Evolutionary conservation across 2,888 invertebrate species (phyloP), one percentile per base, ranked within the genome.

Genomic region (Fabriciana adippe): DNA sequence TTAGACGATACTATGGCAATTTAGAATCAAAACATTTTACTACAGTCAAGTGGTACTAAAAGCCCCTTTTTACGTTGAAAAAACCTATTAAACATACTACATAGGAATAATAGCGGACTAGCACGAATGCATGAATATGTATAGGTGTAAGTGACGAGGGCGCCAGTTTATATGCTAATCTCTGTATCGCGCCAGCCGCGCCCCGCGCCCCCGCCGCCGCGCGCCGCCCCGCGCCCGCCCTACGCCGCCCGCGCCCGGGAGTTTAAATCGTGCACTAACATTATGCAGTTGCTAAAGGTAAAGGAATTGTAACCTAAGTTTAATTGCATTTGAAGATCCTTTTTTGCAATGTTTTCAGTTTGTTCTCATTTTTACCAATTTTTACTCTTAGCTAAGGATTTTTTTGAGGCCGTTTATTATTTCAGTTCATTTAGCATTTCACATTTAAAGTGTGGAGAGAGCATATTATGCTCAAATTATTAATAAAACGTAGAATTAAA

Each of bases 151-250:
- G 59, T 65, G 59, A 53, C 57, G 65, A 41, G 18, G 41, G 57
- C 65, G 45, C 57, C 57, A 47, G 50, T 59, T 64, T 56, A 56
- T 64, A 65, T 65, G 65, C 65, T 65, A 65, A 65, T 65, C 53
- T 53, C 14, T 59, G 65, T 65, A 59, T 65, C 57, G 65, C 59
- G 21, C 50, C 16, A 16, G 18, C 14, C 14, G 26, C n/a, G 15
- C 3, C 21, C 21, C 21, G 45, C 15, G 26, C 15, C 31, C 26
- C 14, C 54, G 26, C 35, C 2, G 1, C n/a, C 31, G 15, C 15
- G 51, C 51, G 11, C 6, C 18, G 2, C 21, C 11, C 26, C 18
- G 50, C 16, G 8, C 35, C 16, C 35, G 35, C 35, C 50, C 50
- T 18, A n/a, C 18, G 51, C 51, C 53, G 53, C 21, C 53, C 18